Conservation (phyloP, 2,113 vertebrate genomes). For the Mugil cephalus region DNA sequence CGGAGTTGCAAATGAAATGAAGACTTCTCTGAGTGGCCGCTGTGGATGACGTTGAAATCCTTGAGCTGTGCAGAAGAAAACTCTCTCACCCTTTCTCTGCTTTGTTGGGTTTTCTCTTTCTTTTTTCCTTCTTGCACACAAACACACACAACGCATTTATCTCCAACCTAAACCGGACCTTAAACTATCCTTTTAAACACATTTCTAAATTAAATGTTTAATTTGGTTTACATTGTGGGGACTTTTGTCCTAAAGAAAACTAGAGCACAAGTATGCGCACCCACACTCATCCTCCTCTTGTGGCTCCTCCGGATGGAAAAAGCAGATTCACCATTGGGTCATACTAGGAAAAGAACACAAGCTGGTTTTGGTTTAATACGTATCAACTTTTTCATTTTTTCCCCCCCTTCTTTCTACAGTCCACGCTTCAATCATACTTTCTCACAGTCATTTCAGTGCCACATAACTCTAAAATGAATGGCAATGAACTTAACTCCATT, state of each 20-base stretch:
- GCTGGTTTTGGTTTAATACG: neutral
- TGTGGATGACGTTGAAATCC: neutral
- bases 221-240: too few species aligned
- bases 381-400: too few species aligned
- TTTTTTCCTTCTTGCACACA: neutral
- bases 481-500: neutral
- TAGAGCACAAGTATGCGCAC: neutral
- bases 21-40: neutral
- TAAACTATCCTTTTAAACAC: too few species aligned
- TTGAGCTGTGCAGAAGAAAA: neutral
- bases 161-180: neutral
- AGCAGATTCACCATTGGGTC: constrained; percentile 42
- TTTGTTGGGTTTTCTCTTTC: too few species aligned
- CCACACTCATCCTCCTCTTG: neutral
- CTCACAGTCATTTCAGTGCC: neutral
- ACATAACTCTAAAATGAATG: neutral
- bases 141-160: neutral
- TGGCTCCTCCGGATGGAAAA: constrained; percentile 42
- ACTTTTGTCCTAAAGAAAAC: too few species aligned
- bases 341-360: constrained; percentile 18
- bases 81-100: neutral
- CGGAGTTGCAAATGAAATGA: too few species aligned
- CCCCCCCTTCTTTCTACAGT: too few species aligned
- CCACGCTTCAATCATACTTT: neutral
- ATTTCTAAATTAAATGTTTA: too few species aligned